Percentiles rank a stretch among this genome's conserved stretches.
Conservation (phyloP, 1,140 invertebrate genomes). For the Meloidogyne floridensis region DNA sequence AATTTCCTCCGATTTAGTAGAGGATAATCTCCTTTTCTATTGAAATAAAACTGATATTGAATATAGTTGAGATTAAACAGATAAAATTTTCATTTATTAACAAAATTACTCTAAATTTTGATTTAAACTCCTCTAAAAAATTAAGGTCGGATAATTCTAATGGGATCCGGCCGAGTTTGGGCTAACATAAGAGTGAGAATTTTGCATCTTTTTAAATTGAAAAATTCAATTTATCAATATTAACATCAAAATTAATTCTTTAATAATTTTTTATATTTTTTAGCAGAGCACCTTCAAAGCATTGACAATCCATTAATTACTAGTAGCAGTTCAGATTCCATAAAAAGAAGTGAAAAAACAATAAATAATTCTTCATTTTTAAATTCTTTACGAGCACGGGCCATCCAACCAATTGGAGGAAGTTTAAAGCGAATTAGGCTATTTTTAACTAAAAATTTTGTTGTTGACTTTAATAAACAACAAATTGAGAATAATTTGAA, state of each 20-base stretch:
- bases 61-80: too few relatives aligned
- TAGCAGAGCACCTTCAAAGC: background rate
- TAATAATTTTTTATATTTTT: background rate
- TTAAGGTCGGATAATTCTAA: too few relatives aligned
- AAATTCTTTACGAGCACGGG: background rate
- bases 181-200: too few relatives aligned
- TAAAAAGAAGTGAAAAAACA: background rate
- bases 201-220: too few relatives aligned
- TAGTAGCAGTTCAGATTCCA: background rate
- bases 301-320: background rate
- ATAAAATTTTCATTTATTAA: too few relatives aligned
- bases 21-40: too few relatives aligned
- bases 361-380: constrained; percentile 4
- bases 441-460: background rate
- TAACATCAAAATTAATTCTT: background rate
- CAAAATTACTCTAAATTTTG: too few relatives aligned
- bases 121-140: too few relatives aligned
- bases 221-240: too few relatives aligned
- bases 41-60: too few relatives aligned
- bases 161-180: too few relatives aligned
- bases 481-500: background rate
- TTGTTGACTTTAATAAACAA: background rate
- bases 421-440: background rate
- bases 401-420: background rate
- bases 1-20: too few relatives aligned